Conservation (phyloP, 2,113 vertebrate species). For the Brachypteracias leptosomus region DNA sequence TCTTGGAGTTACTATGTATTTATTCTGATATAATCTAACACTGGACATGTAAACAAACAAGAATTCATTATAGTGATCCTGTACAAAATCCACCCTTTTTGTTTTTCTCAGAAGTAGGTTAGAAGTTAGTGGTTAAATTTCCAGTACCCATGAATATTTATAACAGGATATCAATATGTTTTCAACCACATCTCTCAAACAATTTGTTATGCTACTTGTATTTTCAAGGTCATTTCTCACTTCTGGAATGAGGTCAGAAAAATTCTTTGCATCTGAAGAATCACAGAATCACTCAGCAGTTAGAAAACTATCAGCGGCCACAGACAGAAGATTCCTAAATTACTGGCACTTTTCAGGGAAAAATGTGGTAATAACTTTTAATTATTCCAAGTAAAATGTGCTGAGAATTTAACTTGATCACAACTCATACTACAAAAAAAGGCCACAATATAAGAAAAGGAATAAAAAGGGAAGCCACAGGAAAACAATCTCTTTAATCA, state of each 20-base stretch:
- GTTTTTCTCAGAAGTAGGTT: not conserved
- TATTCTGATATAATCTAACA: not conserved
- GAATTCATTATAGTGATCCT: not conserved
- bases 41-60: not conserved
- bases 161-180: not conserved
- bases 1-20: not conserved
- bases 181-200: not conserved
- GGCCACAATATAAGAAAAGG: not conserved
- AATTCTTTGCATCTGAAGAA: not conserved
- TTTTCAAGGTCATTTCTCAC: constrained; percentile 35
- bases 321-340: not conserved
- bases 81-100: not conserved
- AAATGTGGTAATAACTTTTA: not conserved
- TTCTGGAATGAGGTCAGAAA: not conserved
- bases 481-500: not conserved
- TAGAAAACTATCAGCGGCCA: not conserved
- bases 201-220: not conserved
- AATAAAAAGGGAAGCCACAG: not conserved
- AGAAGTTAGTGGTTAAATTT: not conserved
- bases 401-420: not conserved
- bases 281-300: not conserved
- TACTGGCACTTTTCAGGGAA: not conserved
- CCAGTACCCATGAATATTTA: constrained; percentile 13
- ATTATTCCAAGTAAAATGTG: not conserved
- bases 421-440: not conserved